phyloP scores from a whole-genome alignment of 1,140 invertebrate species.

The Ceratoteleas bidentatus region DNA sequence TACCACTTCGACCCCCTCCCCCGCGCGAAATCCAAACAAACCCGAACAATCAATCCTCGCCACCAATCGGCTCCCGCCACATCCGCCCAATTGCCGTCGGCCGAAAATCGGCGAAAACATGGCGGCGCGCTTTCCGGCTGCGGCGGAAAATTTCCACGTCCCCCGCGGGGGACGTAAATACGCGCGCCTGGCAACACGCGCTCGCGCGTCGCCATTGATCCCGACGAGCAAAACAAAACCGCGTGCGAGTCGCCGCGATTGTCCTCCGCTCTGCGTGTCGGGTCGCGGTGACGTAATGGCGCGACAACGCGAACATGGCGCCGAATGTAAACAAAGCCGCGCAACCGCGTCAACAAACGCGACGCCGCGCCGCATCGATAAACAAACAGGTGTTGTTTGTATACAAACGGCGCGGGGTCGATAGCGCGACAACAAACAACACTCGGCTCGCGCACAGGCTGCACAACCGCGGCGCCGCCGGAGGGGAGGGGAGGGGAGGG shows the following conservation, averaged over 20 bases:
- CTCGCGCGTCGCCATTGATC: constrained; percentile 36
- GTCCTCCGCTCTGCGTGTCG: neutral
- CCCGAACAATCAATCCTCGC: too few species aligned
- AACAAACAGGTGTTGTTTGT: too few species aligned
- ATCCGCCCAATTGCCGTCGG: too few species aligned
- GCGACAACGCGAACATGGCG: constrained; percentile 51
- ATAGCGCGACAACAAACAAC: too few species aligned
- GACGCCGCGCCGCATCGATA: too few species aligned
- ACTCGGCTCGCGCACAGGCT: constrained; percentile 49
- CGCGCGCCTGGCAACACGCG: constrained; percentile 54
- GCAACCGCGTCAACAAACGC: neutral
- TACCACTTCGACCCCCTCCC: neutral
- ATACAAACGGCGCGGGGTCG: too few species aligned
- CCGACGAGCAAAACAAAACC: constrained; percentile 10
- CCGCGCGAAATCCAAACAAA: too few species aligned
- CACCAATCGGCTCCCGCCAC: too few species aligned
- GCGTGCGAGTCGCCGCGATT: neutral
- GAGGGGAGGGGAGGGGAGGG: constrained; percentile 1
- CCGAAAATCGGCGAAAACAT: too few species aligned
- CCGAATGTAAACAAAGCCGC: constrained; percentile 48
- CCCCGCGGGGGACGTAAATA: constrained; percentile 20
- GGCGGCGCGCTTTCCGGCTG: too few species aligned
- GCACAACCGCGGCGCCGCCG: constrained; percentile 47
- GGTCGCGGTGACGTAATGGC: constrained; percentile 40
- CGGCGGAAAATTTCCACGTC: too few species aligned